A percentile compares a stretch with the other conserved stretches of the same genome.
phyloP scores from a whole-genome alignment of 2,113 vertebrate genomes.

The Petromus typicus region DNA sequence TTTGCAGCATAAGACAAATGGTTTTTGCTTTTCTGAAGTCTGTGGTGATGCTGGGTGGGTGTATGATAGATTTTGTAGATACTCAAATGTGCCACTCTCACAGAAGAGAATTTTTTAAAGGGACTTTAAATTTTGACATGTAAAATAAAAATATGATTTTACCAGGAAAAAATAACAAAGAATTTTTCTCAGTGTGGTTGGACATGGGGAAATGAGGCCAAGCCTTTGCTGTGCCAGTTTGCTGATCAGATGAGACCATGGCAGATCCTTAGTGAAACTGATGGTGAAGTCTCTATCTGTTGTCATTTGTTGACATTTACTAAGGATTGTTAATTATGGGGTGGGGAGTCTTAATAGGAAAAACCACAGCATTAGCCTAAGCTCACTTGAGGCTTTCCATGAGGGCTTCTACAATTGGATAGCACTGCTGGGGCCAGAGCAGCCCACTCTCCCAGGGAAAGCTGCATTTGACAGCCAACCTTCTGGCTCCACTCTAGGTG shows the following conservation, averaged over 20 bases:
- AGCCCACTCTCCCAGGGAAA: fast-evolving
- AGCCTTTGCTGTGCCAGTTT: neutral
- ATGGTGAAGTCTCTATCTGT: fast-evolving
- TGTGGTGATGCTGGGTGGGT: neutral
- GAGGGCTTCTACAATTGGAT: too few relatives aligned
- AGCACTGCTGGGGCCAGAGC: neutral
- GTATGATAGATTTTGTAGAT: fast-evolving
- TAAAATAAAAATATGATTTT: too few relatives aligned
- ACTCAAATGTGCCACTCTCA: neutral
- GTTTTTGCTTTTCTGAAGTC: neutral
- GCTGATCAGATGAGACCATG: neutral
- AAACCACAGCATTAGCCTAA: neutral
- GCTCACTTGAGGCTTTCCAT: neutral
- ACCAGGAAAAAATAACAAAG: neutral
- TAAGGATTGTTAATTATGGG: fast-evolving
- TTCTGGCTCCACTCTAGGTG: neutral
- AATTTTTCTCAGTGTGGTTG: neutral
- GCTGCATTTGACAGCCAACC: fast-evolving
- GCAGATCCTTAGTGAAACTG: fast-evolving
- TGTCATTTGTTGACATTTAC: too few relatives aligned
- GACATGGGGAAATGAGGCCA: neutral
- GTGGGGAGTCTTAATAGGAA: neutral
- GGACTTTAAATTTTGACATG: neutral
- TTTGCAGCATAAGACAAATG: neutral
- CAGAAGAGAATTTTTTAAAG: neutral